phyloP scores from a whole-genome alignment of 2,888 invertebrate genomes.

The Apodemia zela region DNA sequence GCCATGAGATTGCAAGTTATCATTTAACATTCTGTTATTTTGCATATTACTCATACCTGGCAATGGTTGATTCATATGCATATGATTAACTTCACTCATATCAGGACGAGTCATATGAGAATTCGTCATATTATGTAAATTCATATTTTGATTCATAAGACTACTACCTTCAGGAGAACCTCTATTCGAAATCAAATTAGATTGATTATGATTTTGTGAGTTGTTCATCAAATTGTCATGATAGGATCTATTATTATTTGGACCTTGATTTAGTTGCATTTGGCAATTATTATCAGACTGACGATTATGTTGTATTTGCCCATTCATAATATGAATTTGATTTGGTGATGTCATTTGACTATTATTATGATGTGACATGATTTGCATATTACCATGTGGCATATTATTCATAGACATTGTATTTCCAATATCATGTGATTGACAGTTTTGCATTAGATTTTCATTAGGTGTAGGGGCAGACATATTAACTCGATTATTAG shows the following conservation, averaged over 20 bases:
- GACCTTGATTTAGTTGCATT: conserved; percentile 59
- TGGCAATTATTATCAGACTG: conserved; percentile 57
- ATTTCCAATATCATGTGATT: conserved; percentile 58
- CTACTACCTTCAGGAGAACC: conserved; percentile 59
- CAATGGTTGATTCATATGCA: conserved; percentile 69
- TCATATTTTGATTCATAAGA: conserved; percentile 65
- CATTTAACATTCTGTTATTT: conserved; percentile 70
- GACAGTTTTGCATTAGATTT: conserved; percentile 50
- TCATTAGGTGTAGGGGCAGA: conserved; percentile 54
- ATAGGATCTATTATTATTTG: conserved; percentile 50
- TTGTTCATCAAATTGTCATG: conserved; percentile 60
- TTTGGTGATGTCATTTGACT: conserved; percentile 48
- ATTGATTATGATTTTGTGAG: conserved; percentile 59
- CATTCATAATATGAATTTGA: conserved; percentile 74
- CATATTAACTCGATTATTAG: conserved; percentile 59
- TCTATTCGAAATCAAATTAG: conserved; percentile 57
- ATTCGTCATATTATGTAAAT: conserved; percentile 58
- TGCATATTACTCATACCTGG: conserved; percentile 62
- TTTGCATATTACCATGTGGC: conserved; percentile 62
- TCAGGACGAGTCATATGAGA: conserved; percentile 62
- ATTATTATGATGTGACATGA: conserved; percentile 41
- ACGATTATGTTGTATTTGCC: conserved; percentile 70
- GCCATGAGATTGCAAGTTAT: conserved; percentile 64
- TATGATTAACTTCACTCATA: conserved; percentile 62
- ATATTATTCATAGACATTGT: conserved; percentile 48